Evolutionary conservation across 2,888 invertebrate species (phyloP), one percentile per base, ranked within the genome.

Genomic region (Andrena flavipes): DNA sequence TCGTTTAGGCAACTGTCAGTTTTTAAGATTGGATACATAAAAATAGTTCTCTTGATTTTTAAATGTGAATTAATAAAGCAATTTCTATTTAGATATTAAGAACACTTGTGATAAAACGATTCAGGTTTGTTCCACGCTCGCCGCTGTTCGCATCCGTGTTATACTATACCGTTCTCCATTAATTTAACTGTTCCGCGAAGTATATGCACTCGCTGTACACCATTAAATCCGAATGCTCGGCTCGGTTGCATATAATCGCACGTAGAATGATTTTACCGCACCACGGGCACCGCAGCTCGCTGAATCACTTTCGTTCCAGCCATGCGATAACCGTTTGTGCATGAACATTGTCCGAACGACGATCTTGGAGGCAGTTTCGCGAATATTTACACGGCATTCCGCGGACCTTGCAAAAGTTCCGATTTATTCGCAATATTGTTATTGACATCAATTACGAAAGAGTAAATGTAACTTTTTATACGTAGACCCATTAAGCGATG

Each of bases 1-100:
- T 84, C 86, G 85, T 84, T 88, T 85, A 88, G 89, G 88, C 91
- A 92, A 92, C 92, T 92, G 92, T 92, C 92, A 92, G 90, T 92
- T 90, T 90, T 84, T 85, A 80, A 84, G 78, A 86, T 90, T 87
- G 82, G 79, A 64, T 68, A 77, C 60, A 63, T 78, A 80, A 86
- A 78, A 76, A 82, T 68, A 84, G 70, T 85, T 80, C 76, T 70
- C 74, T 73, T 76, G 78, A 84, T 87, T 84, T 87, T 89, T 90
- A 91, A 91, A 92, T 92, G 91, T 89, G 84, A 89, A 85, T 88
- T 88, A 76, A 89, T 78, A 71, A 63, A 76, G 80, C 81, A 84
- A 88, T 85, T 86, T 82, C 80, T 84, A 85, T 87, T 85, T 91
- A 88, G 89, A 88, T 72, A 85, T 86, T 87, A 87, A 86, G 88